Conservation (phyloP, 2,113 vertebrate species). For the Lamprotornis superbus region DNA sequence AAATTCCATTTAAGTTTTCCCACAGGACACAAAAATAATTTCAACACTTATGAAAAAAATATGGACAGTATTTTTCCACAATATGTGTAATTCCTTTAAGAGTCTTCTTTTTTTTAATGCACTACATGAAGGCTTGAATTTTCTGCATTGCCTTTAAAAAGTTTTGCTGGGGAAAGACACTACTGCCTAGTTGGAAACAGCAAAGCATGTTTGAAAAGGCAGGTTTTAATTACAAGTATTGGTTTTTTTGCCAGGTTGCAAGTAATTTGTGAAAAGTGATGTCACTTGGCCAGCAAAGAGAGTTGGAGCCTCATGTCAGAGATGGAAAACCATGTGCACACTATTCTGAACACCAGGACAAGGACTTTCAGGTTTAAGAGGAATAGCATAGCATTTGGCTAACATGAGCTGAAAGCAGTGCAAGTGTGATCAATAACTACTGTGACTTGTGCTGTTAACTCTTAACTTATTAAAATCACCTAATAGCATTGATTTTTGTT, state of each 20-base stretch:
- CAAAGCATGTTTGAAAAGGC: not conserved
- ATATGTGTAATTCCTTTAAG: not conserved
- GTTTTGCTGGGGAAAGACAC: not conserved
- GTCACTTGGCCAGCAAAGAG: not conserved
- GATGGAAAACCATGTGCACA: not conserved
- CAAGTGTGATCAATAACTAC: not conserved
- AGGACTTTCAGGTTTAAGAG: not conserved
- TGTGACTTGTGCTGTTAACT: not conserved
- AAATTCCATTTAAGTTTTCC: not conserved
- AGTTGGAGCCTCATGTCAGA: not conserved
- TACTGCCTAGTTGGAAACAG: not conserved
- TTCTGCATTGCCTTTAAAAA: not conserved
- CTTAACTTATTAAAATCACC: not conserved
- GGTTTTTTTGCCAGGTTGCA: not conserved
- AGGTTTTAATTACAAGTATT: not conserved
- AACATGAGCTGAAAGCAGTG: not conserved
- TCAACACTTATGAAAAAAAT: not conserved
- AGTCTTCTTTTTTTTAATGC: not conserved
- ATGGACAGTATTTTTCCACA: not conserved
- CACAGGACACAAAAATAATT: not conserved
- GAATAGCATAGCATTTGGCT: not conserved
- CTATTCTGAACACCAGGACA: not conserved
- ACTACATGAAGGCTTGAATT: not conserved
- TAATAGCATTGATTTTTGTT: slow-evolving; percentile 4
- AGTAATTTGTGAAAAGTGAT: not conserved